Evolutionary conservation across 2,888 invertebrate genomes (phyloP), one percentile per base, ranked within the genome.

Genomic region (Hirtodrosophila cameraria): DNA sequence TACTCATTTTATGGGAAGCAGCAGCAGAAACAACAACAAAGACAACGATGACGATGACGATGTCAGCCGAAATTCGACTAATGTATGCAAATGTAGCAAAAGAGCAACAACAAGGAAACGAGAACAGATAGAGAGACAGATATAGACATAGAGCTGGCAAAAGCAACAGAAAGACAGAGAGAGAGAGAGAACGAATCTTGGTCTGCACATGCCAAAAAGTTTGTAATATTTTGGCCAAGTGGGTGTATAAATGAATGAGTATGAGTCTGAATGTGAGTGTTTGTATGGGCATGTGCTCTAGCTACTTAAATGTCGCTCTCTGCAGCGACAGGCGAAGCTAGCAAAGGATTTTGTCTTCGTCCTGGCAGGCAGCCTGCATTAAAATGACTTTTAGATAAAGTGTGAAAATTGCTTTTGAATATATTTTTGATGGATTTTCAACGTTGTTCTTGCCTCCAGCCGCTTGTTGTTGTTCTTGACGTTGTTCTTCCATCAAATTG

Each of bases 301-400:
- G 43, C 18, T 27, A 38, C 33, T 59, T 38, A 16, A 43, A 15
- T 50, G 15, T 16, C 15, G 16, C 28, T 12, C 25, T 6, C 33
- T 7, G 16, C 31, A 8, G 8, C 6, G 23, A 23, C 23, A 23
- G 23, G 23, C 23, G 23, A 23, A 23, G 6, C 23, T 8, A 7
- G 53, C 42, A 64, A 74, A 61, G 78, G 75, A 75, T 77, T 75
- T 74, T 36, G 28, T 35, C 31, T 42, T 39, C 12, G 9, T 20
- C 46, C 50, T 64, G 28, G 5, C 41, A 12, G 16, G 7, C 16
- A 42, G 59, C 48, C 59, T 62, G 61, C 75, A 75, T 78, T 60
- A 74, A 77, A 78, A 75, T 74, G 75, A 75, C 75, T 75, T 62
- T 60, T 54, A 77, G 75, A 75, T 75, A 75, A 78, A 75, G 66